phyloP scores from a whole-genome alignment of 2,113 vertebrate species.

The Calidris pugnax region DNA sequence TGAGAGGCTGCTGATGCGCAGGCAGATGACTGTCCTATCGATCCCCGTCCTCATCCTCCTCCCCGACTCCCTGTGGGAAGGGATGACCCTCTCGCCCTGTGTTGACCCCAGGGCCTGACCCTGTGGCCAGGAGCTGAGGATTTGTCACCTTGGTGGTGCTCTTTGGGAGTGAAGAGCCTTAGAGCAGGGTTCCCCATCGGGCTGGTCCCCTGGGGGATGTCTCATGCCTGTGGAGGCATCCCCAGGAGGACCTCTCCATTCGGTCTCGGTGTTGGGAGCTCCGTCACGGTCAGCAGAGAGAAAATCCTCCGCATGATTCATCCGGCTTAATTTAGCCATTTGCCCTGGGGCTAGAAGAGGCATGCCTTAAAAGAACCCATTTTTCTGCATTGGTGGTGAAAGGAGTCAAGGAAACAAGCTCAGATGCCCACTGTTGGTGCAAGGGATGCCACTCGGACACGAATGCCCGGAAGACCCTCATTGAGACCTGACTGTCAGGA shows the following conservation, averaged over 20 bases:
- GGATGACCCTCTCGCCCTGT: background rate
- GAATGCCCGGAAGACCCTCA: background rate
- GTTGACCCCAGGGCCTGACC: too few species aligned
- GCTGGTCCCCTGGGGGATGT: background rate
- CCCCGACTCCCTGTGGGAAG: background rate
- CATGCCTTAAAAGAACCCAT: background rate
- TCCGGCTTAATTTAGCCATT: background rate
- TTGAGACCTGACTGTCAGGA: background rate
- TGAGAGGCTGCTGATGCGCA: background rate
- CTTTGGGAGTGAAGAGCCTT: background rate
- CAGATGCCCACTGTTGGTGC: background rate
- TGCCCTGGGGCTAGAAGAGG: background rate
- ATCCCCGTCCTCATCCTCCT: background rate
- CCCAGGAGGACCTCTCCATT: background rate
- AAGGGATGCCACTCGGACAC: accelerated
- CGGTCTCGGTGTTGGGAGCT: background rate
- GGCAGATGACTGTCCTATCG: background rate
- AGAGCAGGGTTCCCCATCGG: accelerated
- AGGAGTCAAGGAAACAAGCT: background rate
- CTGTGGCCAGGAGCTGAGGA: background rate
- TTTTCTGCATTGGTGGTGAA: background rate
- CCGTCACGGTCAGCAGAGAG: background rate
- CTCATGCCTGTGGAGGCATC: accelerated
- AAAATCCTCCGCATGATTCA: conserved; percentile 23
- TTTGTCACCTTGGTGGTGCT: accelerated